Conservation (phyloP, 2,113 vertebrate species). For the Emydura subglobosa region DNA sequence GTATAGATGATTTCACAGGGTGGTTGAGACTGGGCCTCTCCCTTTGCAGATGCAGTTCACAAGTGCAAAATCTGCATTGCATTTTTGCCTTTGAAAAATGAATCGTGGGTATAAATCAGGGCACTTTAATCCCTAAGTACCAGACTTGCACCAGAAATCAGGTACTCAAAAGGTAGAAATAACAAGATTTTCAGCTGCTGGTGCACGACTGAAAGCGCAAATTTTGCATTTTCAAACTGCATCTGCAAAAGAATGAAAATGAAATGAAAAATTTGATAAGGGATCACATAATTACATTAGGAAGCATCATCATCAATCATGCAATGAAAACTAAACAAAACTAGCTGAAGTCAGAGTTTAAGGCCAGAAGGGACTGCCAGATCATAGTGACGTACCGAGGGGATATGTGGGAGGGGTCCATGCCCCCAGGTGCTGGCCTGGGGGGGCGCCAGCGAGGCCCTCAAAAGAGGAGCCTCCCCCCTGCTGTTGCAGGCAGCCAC, state of each 20-base stretch:
- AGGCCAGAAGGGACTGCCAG: no score
- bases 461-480: no score
- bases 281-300: background rate
- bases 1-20: background rate
- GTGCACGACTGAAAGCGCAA: no score
- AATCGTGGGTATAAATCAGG: background rate
- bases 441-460: no score
- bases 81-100: background rate
- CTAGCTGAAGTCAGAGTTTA: background rate
- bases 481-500: no score
- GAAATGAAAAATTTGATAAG: background rate
- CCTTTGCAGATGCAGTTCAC: background rate
- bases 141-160: background rate
- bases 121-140: background rate
- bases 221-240: background rate
- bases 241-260: background rate
- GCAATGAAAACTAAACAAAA: background rate
- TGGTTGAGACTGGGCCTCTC: background rate
- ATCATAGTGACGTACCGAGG: no score
- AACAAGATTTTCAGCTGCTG: background rate
- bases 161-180: rapidly evolving
- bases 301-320: no score
- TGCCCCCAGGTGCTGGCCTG: no score
- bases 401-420: no score
- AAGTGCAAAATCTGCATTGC: background rate